A percentile compares a stretch with the other conserved stretches of the same genome.
These are phyloP conservation scores for Deilephila porcellus DNA, from an alignment of 2,888 invertebrate genomes.

Conservation along the genomic window DNA sequence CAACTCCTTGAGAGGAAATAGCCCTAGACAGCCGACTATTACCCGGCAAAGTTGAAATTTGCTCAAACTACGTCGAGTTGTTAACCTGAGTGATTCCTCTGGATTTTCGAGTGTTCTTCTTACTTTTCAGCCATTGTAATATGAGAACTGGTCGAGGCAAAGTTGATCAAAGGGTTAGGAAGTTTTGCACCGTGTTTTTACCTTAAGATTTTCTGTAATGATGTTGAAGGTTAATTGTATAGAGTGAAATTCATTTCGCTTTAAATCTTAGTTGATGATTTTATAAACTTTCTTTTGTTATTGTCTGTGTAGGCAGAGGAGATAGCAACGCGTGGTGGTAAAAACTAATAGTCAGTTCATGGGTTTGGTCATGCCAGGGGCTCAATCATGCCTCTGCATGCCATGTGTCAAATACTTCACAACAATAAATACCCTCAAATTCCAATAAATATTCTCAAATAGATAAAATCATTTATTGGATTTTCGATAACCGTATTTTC, in stretches of 20 bases:
- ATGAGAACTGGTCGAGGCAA: background rate
- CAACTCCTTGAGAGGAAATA: conserved; percentile 34
- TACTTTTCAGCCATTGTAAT: conserved; percentile 9
- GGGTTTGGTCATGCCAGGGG: too few relatives aligned
- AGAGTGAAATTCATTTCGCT: background rate
- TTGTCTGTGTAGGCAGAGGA: too few relatives aligned
- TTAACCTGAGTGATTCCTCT: conserved; percentile 49
- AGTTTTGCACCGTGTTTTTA: background rate
- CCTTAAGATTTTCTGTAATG: background rate
- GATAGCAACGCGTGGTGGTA: too few relatives aligned
- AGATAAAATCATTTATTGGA: too few relatives aligned
- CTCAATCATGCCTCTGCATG: too few relatives aligned
- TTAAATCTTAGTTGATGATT: too few relatives aligned
- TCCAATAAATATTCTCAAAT: background rate
- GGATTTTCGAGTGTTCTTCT: conserved; percentile 11
- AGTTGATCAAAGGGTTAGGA: conserved; percentile 9
- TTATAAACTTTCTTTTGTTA: background rate
- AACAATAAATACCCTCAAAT: too few relatives aligned
- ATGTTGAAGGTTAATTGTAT: background rate
- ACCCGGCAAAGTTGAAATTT: conserved; percentile 55
- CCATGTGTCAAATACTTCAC: too few relatives aligned
- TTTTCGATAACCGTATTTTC: too few relatives aligned
- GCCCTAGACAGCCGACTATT: conserved; percentile 30
- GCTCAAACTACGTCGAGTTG: conserved; percentile 58
- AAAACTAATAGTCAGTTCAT: too few relatives aligned